Evolutionary conservation across 2,888 invertebrate species (phyloP), one percentile per base, ranked within the genome.

Genomic region (Helobdella robusta): DNA sequence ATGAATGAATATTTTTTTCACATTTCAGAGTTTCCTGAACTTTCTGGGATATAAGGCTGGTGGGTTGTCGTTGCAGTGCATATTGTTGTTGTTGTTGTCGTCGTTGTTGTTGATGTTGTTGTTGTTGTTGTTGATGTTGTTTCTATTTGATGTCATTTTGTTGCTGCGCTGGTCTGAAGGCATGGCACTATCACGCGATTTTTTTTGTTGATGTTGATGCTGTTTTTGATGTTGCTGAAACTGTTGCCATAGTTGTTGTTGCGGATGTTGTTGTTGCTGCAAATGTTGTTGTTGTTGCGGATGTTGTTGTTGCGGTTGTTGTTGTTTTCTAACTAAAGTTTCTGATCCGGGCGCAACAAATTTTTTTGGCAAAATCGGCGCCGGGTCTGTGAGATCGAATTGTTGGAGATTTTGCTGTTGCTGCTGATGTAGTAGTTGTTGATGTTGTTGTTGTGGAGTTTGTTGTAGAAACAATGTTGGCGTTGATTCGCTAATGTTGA

Each of bases 401-500:
- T n/a, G n/a, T n/a, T n/a, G n/a, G n/a, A n/a, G n/a, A n/a, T n/a
- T n/a, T n/a, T n/a, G n/a, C n/a, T n/a, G n/a, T n/a, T n/a, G n/a
- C n/a, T n/a, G n/a, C n/a, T n/a, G n/a, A n/a, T n/a, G n/a, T n/a
- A n/a, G n/a, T n/a, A n/a, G n/a, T n/a, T n/a, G n/a, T n/a, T n/a
- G n/a, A n/a, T n/a, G n/a, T n/a, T n/a, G n/a, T n/a, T n/a, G n/a
- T n/a, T n/a, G n/a, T n/a, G n/a, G n/a, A n/a, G n/a, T n/a, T n/a
- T n/a, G n/a, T n/a, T n/a, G n/a, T n/a, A n/a, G n/a, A n/a, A n/a
- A n/a, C n/a, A n/a, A n/a, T 28, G 56, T 30, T 28, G 56, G 56
- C 56, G 56, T 56, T n/a, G 56, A 56, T 32, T 56, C 56, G 56
- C 56, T 56, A 32, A 56, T 56, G 32, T 30, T n/a, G 1, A 32